These are phyloP conservation scores for Tetrapedia diversipes DNA, from an alignment of 2,888 invertebrate genomes.

Conservation along the genomic window DNA sequence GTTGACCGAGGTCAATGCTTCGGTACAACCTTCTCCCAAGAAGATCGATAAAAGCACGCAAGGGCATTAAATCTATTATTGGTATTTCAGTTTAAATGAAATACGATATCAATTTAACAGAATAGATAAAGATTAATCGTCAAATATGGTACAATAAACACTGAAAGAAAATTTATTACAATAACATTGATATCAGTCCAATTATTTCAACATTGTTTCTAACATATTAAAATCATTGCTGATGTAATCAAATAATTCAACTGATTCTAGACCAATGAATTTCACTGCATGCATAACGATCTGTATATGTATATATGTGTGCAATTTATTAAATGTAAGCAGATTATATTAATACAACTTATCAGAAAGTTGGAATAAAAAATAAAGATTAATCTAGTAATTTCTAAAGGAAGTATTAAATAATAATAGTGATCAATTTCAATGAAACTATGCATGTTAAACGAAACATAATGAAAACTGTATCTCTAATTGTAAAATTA, in stretches of 20 bases:
- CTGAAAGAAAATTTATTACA: not conserved
- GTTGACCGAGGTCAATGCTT: slow-evolving; percentile 1
- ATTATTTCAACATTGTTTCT: not conserved
- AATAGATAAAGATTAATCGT: not conserved
- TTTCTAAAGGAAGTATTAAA: not conserved
- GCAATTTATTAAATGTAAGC: too few relatives aligned
- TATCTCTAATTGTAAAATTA: not conserved
- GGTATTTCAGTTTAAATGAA: not conserved
- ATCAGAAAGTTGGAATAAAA: not conserved
- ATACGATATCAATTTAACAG: not conserved
- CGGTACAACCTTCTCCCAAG: too few relatives aligned
- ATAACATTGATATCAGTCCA: not conserved
- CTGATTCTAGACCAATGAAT: too few relatives aligned
- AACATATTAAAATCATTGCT: too few relatives aligned
- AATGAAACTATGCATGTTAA: too few relatives aligned
- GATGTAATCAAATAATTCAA: too few relatives aligned
- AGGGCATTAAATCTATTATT: not conserved
- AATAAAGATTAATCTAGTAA: not conserved
- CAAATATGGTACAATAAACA: not conserved
- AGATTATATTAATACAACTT: not conserved
- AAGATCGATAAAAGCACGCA: slow-evolving; percentile 3
- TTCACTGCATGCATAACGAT: not conserved
- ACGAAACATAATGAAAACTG: not conserved
- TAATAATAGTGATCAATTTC: too few relatives aligned
- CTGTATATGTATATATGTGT: not conserved